phyloP scores from a whole-genome alignment of 53 echinoderm and acorn worm species.

The Paelopatides confundens region DNA sequence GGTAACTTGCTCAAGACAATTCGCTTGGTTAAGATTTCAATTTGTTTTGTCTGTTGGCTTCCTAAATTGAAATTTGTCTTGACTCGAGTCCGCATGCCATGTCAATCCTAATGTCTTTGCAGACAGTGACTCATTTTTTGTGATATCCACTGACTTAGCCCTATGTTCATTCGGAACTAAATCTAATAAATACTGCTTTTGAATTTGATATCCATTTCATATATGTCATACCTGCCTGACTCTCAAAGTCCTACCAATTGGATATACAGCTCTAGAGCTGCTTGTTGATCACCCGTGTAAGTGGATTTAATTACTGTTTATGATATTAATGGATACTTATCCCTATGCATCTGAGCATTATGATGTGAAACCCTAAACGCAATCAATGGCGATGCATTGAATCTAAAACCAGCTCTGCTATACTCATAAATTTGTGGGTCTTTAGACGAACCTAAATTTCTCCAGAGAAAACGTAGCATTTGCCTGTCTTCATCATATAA shows the following conservation, averaged over 20 bases:
- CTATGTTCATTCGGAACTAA: slow-evolving; percentile 60
- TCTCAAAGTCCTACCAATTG: not conserved
- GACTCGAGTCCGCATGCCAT: slow-evolving; percentile 75
- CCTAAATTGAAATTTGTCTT: too few relatives aligned
- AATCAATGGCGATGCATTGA: slow-evolving; percentile 45
- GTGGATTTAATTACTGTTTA: slow-evolving; percentile 11
- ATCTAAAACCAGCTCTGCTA: slow-evolving; percentile 22
- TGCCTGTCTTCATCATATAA: slow-evolving; percentile 13
- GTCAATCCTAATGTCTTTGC: slow-evolving; percentile 65
- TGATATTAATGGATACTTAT: slow-evolving; percentile 37
- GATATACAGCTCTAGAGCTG: not conserved
- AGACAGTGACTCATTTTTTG: slow-evolving; percentile 43
- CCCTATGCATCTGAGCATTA: slow-evolving; percentile 16
- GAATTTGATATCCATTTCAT: slow-evolving; percentile 76
- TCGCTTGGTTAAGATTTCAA: not conserved
- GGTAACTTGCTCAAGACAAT: slow-evolving; percentile 7
- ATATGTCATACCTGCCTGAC: slow-evolving; percentile 57
- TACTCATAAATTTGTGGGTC: slow-evolving; percentile 24
- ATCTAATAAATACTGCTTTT: slow-evolving; percentile 53
- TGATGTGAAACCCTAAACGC: not conserved
- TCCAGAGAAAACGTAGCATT: slow-evolving; percentile 37
- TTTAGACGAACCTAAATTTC: slow-evolving; percentile 20
- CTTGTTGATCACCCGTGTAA: slow-evolving; percentile 18
- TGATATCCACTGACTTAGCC: slow-evolving; percentile 53
- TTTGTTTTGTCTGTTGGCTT: too few relatives aligned